Evolutionary conservation across 2,888 invertebrate genomes (phyloP).

Genomic region (Meteorus colon): DNA sequence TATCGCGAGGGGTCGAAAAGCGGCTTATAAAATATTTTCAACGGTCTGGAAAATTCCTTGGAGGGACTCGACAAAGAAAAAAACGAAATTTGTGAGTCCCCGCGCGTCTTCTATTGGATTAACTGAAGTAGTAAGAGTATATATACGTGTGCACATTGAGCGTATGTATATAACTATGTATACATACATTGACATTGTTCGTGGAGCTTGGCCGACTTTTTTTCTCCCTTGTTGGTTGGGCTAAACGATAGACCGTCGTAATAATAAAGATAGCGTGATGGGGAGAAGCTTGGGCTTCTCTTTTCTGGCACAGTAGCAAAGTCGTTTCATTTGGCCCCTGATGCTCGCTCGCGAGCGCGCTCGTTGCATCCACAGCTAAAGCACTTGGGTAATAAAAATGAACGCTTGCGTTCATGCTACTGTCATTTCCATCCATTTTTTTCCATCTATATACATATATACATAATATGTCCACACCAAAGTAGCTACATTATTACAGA

Average conservation of each 20-base stretch:
- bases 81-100: slow-evolving; percentile 41
- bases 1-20: neutral
- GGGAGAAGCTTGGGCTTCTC: slow-evolving; percentile 42
- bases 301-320: slow-evolving; percentile 42
- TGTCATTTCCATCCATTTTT: neutral
- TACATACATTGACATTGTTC: slow-evolving; percentile 29
- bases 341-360: neutral
- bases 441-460: neutral
- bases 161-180: neutral
- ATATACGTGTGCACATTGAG: neutral
- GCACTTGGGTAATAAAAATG: slow-evolving; percentile 52
- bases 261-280: slow-evolving; percentile 54
- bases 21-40: slow-evolving; percentile 1
- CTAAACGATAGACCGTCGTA: slow-evolving; percentile 49
- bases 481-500: no score
- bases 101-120: slow-evolving; percentile 51
- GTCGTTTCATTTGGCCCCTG: slow-evolving; percentile 40
- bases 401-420: slow-evolving; percentile 30
- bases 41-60: slow-evolving; percentile 27
- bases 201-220: slow-evolving; percentile 26
- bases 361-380: slow-evolving; percentile 11
- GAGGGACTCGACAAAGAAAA: slow-evolving; percentile 34
- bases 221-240: slow-evolving; percentile 6
- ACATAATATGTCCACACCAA: neutral
- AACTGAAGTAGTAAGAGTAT: slow-evolving; percentile 35